Evolutionary conservation across 2,113 vertebrate genomes (phyloP), one percentile per base, ranked within the genome.

Genomic region (Cricetomys ansorgei): DNA sequence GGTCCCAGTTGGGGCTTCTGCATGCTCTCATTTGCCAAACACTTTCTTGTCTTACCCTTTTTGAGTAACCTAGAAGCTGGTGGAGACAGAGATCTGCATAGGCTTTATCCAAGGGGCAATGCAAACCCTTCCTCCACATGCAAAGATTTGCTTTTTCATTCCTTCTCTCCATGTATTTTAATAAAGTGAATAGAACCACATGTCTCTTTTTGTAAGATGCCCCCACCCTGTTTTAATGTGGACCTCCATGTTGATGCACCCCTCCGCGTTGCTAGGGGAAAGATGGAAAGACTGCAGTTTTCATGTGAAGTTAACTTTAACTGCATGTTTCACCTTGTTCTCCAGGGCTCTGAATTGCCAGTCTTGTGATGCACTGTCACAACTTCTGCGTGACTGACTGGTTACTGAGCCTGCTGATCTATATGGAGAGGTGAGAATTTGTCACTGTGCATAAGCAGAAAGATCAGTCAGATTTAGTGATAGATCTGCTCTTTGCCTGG

Each of bases 361-460:
- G 93, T 96, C 96, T 95, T 98, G 93, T 97, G 97, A 98, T 97
- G 90, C 0, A 89, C 97, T 98, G 98, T 98, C 98, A 98, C 98
- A 98, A 98, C 96, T 98, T 98, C 96, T 81, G 98, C 0, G 6
- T 98, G 97, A 98, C 97, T 98, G 98, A 98, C 97, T 98, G 97
- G 98, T 97, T 98, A 97, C 97, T 97, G 97, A 98, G 98, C 90
- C 94, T 81, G 97, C 98, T 98, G 98, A 98, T 99, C 98, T 99
- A 98, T 98, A 98, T 94, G 97, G 98, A 98, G 98, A 98, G 97
- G 98, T 98, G 98, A 98, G 98, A 98, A 98, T 98, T 98, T 99
- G 98, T 98, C 98, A 98, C 97, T 97, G 97, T 98, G 98, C 97
- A 98, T 98, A 98, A 98, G 97, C 95, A 98, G 97, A 98, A 97